Evolutionary conservation across 2,113 vertebrate species (phyloP), one percentile per base, ranked within the genome.

Genomic region (Colossoma macropomum): DNA sequence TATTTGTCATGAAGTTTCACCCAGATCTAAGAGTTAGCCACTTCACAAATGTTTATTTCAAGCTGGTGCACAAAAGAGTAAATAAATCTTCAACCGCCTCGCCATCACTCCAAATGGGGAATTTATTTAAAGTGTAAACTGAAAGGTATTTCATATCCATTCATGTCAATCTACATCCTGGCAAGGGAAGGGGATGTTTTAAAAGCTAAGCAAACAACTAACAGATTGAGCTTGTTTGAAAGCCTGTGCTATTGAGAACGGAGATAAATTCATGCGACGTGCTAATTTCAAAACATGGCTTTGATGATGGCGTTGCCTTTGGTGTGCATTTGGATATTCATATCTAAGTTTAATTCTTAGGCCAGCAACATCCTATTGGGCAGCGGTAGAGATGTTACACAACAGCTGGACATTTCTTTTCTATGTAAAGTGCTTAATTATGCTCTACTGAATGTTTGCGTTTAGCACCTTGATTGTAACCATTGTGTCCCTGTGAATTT

Each of bases 21-120:
- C 25, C 60, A 83, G 41, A 84, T 73, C 80, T 25, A 48, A 73
- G 76, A 10, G 68, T 60, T 62, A 74, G 85, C 83, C 56, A 86
- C 72, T 81, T 50, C 81, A 79, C 45, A 70, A 56, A 56, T 60
- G 38, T 68, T 75, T 79, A 75, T 75, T 78, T 77, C 59, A 77
- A 28, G 71, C 48, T 79, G 28, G 59, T 59, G 50, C 73, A 81
- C 48, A 71, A 83, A 84, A 60, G 4, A 71, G 72, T 80, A 76
- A 85, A 81, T 76, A 85, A 50, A 54, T 70, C 50, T 60, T 81
- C 34, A 73, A 28, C 28, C n/a, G 54, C 28, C 78, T 75, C 7
- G 54, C 54, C 2, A 25, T 72, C 38, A 3, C 59, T 80, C 54
- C 23, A 59, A 80, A 79, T 75, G 27, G 16, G 15, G 50, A 73